These are phyloP conservation scores for Diadumene lineata DNA, from an alignment of 92 coral and sea anemone genomes.

Conservation along the genomic window DNA sequence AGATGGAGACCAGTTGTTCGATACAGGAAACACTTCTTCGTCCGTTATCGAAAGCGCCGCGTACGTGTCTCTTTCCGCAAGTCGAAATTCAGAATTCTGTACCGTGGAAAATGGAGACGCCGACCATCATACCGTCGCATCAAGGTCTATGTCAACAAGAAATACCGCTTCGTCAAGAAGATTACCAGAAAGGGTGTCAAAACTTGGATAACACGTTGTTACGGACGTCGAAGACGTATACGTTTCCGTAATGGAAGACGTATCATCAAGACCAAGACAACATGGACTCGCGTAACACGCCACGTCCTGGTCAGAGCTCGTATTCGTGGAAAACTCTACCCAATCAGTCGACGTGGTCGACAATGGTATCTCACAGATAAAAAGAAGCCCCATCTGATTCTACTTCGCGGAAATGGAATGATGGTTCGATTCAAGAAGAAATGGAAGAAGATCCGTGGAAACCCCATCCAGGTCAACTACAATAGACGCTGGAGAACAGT, in stretches of 20 bases:
- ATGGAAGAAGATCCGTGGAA: constrained; percentile 17
- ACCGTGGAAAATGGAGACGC: constrained; percentile 6
- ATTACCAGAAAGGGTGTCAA: constrained; percentile 10
- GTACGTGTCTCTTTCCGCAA: constrained; percentile 18
- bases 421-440: not conserved
- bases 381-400: not conserved
- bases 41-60: not conserved
- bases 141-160: not conserved
- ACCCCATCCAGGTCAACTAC: not conserved
- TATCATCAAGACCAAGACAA: not conserved
- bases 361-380: constrained; percentile 19
- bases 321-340: constrained; percentile 5
- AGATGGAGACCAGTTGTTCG: constrained; percentile 19
- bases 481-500: constrained; percentile 13
- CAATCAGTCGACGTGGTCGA: not conserved
- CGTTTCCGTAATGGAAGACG: constrained; percentile 19
- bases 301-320: constrained; percentile 1
- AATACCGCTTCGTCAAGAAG: constrained; percentile 13
- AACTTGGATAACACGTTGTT: constrained; percentile 7
- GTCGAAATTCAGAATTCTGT: not conserved
- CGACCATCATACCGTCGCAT: constrained; percentile 17
- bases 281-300: constrained; percentile 17
- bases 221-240: constrained; percentile 14
- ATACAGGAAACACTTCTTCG: constrained; percentile 1
- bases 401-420: not conserved